phyloP scores from a whole-genome alignment of 2,797 vertebrate genomes.

The Dicrostonyx torquatus region DNA sequence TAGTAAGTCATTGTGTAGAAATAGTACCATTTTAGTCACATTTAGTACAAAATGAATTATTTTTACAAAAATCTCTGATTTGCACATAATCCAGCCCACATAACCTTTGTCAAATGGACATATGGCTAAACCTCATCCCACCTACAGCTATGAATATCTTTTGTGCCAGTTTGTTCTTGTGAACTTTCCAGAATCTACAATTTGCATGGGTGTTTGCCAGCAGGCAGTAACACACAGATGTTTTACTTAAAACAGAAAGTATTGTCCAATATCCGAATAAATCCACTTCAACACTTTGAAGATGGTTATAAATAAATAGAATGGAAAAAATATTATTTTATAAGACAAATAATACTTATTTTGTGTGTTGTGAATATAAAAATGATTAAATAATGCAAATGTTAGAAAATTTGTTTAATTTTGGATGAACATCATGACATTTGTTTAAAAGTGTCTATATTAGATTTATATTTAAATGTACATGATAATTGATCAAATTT shows the following conservation, averaged over 20 bases:
- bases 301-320: conserved; percentile 41
- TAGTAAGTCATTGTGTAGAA: not conserved
- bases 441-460: conserved; percentile 48
- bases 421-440: not conserved
- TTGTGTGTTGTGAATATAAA: not conserved
- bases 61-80: conserved; percentile 14
- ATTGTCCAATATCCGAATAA: conserved; percentile 47
- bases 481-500: not conserved
- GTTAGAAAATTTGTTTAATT: not conserved
- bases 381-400: conserved; percentile 10
- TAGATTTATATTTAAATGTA: not conserved
- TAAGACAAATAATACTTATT: not conserved
- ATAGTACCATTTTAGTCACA: not conserved
- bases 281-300: not conserved
- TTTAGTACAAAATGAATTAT: not conserved
- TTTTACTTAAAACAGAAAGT: conserved; percentile 68
- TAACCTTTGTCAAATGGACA: conserved; percentile 22
- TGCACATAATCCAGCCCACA: not conserved
- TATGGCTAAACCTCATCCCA: not conserved
- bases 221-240: conserved; percentile 60
- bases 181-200: conserved; percentile 53
- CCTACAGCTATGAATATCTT: conserved; percentile 28
- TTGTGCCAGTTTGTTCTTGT: conserved; percentile 51
- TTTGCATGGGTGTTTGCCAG: conserved; percentile 57
- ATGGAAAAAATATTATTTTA: not conserved